Evolutionary conservation across 1,140 invertebrate genomes (phyloP).

Genomic region (Sogatella furcifera): DNA sequence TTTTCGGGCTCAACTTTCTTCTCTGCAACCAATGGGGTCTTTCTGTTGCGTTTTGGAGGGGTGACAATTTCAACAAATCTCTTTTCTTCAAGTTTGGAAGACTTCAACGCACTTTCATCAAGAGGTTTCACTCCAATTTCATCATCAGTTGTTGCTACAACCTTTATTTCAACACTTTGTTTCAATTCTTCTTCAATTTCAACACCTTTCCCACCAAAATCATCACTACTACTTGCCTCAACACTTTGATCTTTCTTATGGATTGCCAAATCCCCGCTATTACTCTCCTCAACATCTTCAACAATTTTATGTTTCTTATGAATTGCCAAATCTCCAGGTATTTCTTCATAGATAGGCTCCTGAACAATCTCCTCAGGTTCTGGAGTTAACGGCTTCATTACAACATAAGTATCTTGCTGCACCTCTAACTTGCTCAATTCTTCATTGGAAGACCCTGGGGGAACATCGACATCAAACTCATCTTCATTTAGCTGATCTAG

Average conservation of each 20-base stretch:
- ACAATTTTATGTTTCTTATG: not conserved
- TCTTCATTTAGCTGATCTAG: no score
- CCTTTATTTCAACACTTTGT: not conserved
- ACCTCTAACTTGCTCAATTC: no score
- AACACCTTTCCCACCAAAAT: not conserved
- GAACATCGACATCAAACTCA: no score
- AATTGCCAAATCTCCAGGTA: no score
- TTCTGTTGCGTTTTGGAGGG: not conserved
- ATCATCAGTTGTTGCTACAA: not conserved
- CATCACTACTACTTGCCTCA: not conserved
- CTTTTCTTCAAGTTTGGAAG: not conserved
- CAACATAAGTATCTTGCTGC: no score
- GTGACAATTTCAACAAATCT: not conserved
- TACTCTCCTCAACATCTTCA: not conserved
- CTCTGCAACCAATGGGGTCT: not conserved
- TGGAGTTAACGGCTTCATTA: no score
- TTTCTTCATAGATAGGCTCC: no score
- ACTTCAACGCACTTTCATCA: constrained; percentile 23
- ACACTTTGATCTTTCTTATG: no score
- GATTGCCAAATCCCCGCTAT: not conserved
- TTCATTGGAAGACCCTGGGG: no score
- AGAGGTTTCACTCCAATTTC: constrained; percentile 3
- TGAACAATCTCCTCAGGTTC: no score
- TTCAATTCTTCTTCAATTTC: no score
- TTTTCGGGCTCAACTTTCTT: not conserved